Evolutionary conservation across 2,113 vertebrate genomes (phyloP).

Genomic region (Motacilla tschutschensis): DNA sequence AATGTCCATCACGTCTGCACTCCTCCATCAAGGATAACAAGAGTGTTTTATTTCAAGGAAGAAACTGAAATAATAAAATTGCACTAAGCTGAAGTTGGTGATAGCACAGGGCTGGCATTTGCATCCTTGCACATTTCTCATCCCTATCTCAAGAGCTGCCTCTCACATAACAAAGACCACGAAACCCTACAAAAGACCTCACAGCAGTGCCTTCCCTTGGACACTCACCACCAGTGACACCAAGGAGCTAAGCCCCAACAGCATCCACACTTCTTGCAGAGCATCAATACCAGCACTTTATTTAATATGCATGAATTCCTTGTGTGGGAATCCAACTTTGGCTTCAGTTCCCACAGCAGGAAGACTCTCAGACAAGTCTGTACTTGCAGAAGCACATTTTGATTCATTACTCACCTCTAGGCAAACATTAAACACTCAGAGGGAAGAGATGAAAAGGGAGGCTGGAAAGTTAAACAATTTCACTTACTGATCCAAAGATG

Average conservation of each 20-base stretch:
- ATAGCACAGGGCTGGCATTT: background rate
- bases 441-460: background rate
- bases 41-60: background rate
- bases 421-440: slow-evolving; percentile 15
- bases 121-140: background rate
- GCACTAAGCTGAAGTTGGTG: background rate
- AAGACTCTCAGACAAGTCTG: slow-evolving; percentile 10
- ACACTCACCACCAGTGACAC: background rate
- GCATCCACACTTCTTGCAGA: background rate
- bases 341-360: slow-evolving; percentile 21
- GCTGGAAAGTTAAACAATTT: background rate
- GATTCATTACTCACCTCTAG: slow-evolving; percentile 16
- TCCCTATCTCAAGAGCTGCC: background rate
- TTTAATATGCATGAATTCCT: slow-evolving; percentile 6
- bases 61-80: background rate
- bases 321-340: slow-evolving; percentile 34
- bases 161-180: background rate
- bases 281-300: background rate
- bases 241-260: background rate
- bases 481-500: slow-evolving; percentile 98
- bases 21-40: background rate
- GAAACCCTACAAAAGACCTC: background rate
- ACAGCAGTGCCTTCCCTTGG: background rate
- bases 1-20: background rate
- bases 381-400: slow-evolving; percentile 12